phyloP scores from a whole-genome alignment of 2,797 vertebrate species.

The Sparus aurata region DNA sequence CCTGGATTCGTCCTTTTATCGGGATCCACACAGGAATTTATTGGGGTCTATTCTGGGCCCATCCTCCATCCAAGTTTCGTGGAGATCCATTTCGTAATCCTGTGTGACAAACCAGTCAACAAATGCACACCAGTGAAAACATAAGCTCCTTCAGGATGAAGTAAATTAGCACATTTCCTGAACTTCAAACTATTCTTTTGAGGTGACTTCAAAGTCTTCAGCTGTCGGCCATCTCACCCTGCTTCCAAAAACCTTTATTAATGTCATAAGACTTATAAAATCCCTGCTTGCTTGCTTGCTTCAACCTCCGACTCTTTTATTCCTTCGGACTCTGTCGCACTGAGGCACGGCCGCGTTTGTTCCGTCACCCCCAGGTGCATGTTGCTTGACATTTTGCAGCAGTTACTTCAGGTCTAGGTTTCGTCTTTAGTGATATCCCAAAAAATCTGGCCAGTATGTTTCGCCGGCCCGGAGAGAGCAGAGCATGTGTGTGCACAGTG shows the following conservation, averaged over 20 bases:
- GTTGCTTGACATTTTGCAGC: conserved; percentile 61
- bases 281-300: conserved; percentile 1
- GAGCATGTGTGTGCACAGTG: conserved; percentile 73
- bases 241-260: conserved; percentile 16
- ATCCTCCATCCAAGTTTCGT: too few species aligned
- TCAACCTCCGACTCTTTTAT: conserved; percentile 30
- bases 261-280: conserved; percentile 4
- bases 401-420: conserved; percentile 73
- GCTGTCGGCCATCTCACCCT: background rate
- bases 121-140: too few species aligned
- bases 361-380: conserved; percentile 62
- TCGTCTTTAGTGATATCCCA: conserved; percentile 65
- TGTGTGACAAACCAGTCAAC: too few species aligned
- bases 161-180: background rate
- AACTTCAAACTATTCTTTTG: background rate
- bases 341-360: conserved; percentile 36
- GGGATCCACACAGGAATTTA: too few species aligned
- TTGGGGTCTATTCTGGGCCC: too few species aligned
- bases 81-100: too few species aligned
- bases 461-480: conserved; percentile 45
- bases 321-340: conserved; percentile 18
- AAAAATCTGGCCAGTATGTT: conserved; percentile 64
- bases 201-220: background rate
- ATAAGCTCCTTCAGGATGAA: background rate
- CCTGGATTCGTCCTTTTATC: too few species aligned